Percentiles rank a stretch among this genome's conserved stretches.
Evolutionary conservation across 23 tunicate species (phyloP).

Genomic region (Halocynthia aurantium): DNA sequence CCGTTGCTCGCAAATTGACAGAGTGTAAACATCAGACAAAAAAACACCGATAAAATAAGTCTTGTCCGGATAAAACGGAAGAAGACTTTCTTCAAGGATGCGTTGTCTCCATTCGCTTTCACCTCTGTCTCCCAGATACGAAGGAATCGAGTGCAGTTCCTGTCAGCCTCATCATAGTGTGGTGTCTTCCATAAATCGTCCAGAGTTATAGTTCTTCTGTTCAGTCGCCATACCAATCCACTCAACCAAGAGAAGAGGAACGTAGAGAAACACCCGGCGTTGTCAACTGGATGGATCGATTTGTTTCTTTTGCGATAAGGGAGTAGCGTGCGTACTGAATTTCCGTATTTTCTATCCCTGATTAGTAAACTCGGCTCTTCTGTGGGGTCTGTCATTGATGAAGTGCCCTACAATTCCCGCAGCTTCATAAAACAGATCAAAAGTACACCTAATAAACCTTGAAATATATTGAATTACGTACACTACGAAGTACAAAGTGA

Average conservation of each 20-base stretch:
- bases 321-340: constrained; percentile 43
- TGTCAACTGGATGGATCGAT: constrained; percentile 53
- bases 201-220: constrained; percentile 27
- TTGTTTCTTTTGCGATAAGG: constrained; percentile 34
- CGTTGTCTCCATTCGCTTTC: constrained; percentile 36
- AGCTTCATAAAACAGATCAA: no score
- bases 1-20: constrained; percentile 45
- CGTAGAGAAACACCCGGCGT: constrained; percentile 71
- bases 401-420: no score
- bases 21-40: constrained; percentile 16
- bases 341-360: constrained; percentile 34
- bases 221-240: constrained; percentile 44
- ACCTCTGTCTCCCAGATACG: constrained; percentile 63
- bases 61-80: constrained; percentile 54
- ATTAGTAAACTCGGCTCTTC: no score
- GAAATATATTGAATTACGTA: no score
- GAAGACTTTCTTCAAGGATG: constrained; percentile 44
- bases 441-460: no score
- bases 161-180: constrained; percentile 36
- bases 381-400: no score
- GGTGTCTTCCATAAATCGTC: constrained; percentile 63
- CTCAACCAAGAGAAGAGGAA: constrained; percentile 66
- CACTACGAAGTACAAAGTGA: no score
- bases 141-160: constrained; percentile 36
- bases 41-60: constrained; percentile 24